Base-by-base conservation (phyloP, 2,113 vertebrate species). In the Mohoua ochrocephala region DNA sequence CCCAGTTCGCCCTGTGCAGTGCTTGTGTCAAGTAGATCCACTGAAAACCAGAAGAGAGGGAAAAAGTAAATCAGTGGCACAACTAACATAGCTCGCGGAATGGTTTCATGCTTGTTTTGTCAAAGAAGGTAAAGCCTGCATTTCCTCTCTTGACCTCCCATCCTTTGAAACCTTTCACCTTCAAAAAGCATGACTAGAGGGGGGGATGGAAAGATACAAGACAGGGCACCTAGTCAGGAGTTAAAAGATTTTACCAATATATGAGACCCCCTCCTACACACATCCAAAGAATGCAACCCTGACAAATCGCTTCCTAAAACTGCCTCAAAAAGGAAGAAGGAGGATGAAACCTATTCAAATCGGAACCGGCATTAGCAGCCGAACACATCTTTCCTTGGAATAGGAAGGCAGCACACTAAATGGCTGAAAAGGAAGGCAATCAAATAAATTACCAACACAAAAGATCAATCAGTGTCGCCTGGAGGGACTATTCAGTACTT, bases 11-110 rank as follows among this genome's bases (percentile, higher is more conserved):
- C 98, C 87, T 98, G 97, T 1, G 98, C 97, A 13, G 81, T 93
- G 81, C 97, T 98, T 15, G 98, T 98, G 94, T 98, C 96, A 27
- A 98, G 98, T 5, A 98, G 97, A 68, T 97, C 96, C 92, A 98
- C 98, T 98, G 95, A 65, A 95, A 96, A 83, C 7, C 84, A 87
- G 33, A 86, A 41, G 23, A 12, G 9, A 52, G 14, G 15, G 12
- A 9, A 26, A 56, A 82, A 53, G n/a, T 19, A 35, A 39, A 50
- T 91, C 45, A 82, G 31, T 82, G 64, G 63, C 7, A 20, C n/a
- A 80, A 24, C 16, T 78, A 27, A 37, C 16, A 33, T 1, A 4
- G 41, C n/a, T 47, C 42, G 15, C 6, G 7, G 31, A 89, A 79
- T 37, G 24, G 30, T 41, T 84, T 74, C 57, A 79, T 44, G 42